Percentiles rank a stretch among this genome's conserved stretches.
Conservation (phyloP, 1,140 invertebrate species). For the Aphelenchoides fujianensis region DNA sequence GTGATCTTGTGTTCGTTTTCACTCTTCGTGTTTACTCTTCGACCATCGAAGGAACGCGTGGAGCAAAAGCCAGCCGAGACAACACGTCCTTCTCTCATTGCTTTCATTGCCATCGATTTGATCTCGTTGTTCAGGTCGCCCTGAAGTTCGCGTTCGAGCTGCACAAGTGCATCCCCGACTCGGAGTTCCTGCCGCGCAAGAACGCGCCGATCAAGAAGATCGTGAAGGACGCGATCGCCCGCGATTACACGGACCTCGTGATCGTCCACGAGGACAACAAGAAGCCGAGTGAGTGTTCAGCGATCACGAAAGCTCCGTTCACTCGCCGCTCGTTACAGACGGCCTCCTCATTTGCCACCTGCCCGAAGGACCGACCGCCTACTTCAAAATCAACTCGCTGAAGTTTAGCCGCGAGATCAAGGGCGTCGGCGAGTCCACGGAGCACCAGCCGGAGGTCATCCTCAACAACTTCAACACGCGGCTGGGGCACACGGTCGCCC, state of each 20-base stretch:
- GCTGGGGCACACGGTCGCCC: conserved; percentile 79
- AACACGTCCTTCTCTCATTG: conserved; percentile 10
- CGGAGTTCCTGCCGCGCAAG: conserved; percentile 74
- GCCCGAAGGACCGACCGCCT: conserved; percentile 88
- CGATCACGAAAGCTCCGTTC: background rate
- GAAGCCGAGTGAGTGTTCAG: conserved; percentile 72
- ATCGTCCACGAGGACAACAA: conserved; percentile 88
- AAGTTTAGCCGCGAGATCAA: conserved; percentile 66
- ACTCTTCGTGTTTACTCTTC: conserved; percentile 23
- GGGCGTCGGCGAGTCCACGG: conserved; percentile 57
- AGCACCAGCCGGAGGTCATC: conserved; percentile 79
- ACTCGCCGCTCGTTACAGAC: conserved; percentile 66
- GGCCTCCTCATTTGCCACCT: conserved; percentile 86
- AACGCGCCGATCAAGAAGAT: conserved; percentile 82
- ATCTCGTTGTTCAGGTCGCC: conserved; percentile 70
- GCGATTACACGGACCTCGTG: conserved; percentile 75
- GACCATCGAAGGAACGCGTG: background rate
- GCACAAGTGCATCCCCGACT: conserved; percentile 84
- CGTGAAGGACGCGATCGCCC: conserved; percentile 47
- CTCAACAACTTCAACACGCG: conserved; percentile 93
- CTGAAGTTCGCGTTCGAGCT: conserved; percentile 88
- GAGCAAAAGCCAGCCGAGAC: background rate
- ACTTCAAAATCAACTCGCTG: conserved; percentile 70
- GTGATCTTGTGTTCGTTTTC: conserved; percentile 19
- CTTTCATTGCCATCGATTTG: conserved; percentile 18